Conservation (phyloP, 2,113 vertebrate genomes). For the Rhinolophus ferrumequinum region DNA sequence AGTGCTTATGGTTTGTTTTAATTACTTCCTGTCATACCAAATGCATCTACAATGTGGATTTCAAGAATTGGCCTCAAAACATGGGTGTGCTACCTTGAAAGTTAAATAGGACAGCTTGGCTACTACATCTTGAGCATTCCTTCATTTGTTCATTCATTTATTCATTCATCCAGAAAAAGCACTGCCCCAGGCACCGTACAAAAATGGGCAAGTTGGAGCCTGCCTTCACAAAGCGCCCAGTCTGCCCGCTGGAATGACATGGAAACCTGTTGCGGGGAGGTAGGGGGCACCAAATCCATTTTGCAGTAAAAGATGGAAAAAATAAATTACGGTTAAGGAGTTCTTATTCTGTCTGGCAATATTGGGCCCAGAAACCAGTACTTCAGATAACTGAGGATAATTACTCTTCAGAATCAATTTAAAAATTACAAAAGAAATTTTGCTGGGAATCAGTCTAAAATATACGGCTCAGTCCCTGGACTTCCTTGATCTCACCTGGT, state of each 20-base stretch:
- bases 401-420: not conserved
- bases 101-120: not conserved
- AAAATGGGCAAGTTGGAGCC: not conserved
- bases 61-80: constrained; percentile 4
- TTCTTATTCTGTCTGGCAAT: not conserved
- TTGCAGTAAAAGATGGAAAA: not conserved
- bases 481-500: not conserved
- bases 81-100: not conserved
- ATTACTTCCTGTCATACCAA: constrained; percentile 59
- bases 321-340: not conserved
- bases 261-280: too few relatives aligned
- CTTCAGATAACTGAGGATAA: not conserved
- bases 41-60: constrained; percentile 37
- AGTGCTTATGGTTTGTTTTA: not conserved
- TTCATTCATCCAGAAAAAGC: not conserved
- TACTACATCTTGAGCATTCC: not conserved
- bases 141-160: constrained; percentile 1
- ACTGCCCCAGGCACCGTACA: not conserved
- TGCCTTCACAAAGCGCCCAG: not conserved
- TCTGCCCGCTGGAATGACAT: not conserved
- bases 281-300: not conserved
- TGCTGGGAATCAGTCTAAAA: not conserved
- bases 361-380: not conserved
- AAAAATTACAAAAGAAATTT: not conserved
- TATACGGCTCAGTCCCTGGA: not conserved